Evolutionary conservation across 2,888 invertebrate species (phyloP), one percentile per base, ranked within the genome.

Genomic region (Hypsopygia costalis): DNA sequence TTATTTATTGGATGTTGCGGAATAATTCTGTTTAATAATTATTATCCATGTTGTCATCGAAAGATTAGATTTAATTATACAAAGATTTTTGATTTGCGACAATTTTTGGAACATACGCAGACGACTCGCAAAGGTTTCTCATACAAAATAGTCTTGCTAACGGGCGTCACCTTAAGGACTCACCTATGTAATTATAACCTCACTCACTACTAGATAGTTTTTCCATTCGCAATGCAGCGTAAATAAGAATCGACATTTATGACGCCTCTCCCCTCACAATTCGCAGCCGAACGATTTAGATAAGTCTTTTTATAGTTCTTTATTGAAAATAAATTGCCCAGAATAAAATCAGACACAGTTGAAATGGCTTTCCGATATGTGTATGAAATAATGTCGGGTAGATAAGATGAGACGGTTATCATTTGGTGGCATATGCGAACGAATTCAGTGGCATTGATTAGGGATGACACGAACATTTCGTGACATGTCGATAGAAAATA

Each of bases 231-330:
- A 16, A 4, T 16, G 2, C 62, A 63, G 75, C 75, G 76, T 85
- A 83, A 86, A 87, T 83, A 83, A 74, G 77, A 73, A 69, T 75
- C 73, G 79, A 79, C 77, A 68, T 85, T 83, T 82, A 83, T 80
- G 85, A 77, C 75, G 69, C 66, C 54, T 65, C 65, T 74, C 66
- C 85, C 83, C 87, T 80, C 76, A 61, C 57, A 61, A 69, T 69
- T 76, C 70, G 73, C 67, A 68, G 65, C 69, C 70, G 69, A 79
- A 68, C 88, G 79, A 86, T 87, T 87, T 83, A 88, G 88, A 88
- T 88, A 88, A 88, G 86, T 86, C 86, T 81, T 86, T 88, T 88
- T 88, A 88, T 88, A 88, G 88, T 87, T 87, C 88, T 87, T 88
- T 88, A 88, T 88, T 88, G 88, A 88, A 88, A 88, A 86, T 88